Evolutionary conservation across 2,797 vertebrate species (phyloP).

Genomic region (Manis crassicaudata): DNA sequence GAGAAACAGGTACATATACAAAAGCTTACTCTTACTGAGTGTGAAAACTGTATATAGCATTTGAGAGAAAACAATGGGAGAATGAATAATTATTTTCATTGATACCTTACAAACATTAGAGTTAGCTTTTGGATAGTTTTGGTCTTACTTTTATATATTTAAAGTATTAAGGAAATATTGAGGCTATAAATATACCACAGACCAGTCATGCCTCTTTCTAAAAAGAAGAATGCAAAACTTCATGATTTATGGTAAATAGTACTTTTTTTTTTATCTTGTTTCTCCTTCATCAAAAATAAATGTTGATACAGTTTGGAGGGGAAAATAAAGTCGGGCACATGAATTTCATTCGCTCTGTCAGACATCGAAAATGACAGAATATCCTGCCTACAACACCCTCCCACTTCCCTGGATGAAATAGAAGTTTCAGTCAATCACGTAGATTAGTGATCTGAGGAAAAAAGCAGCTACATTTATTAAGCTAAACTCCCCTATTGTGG

Average conservation of each 20-base stretch:
- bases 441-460: neutral
- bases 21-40: neutral
- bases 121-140: neutral
- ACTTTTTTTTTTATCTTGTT: neutral
- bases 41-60: neutral
- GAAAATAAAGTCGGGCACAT: neutral
- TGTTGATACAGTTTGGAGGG: neutral
- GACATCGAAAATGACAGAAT: conserved; percentile 15
- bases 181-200: conserved; percentile 13
- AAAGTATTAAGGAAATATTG: neutral
- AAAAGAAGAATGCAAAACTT: conserved; percentile 45
- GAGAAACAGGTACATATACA: neutral
- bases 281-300: conserved; percentile 56
- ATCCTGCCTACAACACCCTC: neutral
- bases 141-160: neutral
- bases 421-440: neutral
- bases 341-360: conserved; percentile 46
- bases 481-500: neutral
- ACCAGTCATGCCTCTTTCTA: neutral
- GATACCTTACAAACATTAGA: neutral
- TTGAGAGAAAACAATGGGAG: neutral
- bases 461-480: conserved; percentile 48
- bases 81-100: neutral
- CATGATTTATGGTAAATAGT: neutral
- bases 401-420: neutral